Conservation (phyloP, 2,888 invertebrate species). For the Acleris emargana region DNA sequence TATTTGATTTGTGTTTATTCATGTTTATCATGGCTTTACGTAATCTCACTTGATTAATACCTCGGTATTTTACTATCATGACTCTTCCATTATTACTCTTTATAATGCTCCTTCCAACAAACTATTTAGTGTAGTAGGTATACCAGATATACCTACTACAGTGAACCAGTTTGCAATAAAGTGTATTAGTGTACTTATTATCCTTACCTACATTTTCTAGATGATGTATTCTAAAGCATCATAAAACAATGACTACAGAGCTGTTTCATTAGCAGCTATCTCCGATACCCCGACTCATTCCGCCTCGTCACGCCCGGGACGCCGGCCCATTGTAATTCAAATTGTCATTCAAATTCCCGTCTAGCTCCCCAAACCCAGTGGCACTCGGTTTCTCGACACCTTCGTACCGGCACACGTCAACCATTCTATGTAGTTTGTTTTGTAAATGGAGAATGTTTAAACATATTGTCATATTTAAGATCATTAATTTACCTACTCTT, state of each 20-base stretch:
- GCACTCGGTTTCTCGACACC: slow-evolving; percentile 77
- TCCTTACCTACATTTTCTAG: too few relatives aligned
- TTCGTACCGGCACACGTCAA: slow-evolving; percentile 48
- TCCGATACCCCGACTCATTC: slow-evolving; percentile 56
- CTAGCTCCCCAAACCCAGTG: slow-evolving; percentile 67
- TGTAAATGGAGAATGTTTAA: slow-evolving; percentile 17
- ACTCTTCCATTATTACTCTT: too few relatives aligned
- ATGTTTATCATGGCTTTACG: slow-evolving; percentile 33
- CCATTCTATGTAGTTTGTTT: slow-evolving; percentile 29
- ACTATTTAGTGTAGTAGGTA: too few relatives aligned
- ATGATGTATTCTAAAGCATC: too few relatives aligned
- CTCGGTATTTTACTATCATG: too few relatives aligned
- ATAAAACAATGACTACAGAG: too few relatives aligned
- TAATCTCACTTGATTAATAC: too few relatives aligned
- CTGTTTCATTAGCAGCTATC: slow-evolving; percentile 54
- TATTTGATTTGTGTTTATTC: slow-evolving; percentile 24
- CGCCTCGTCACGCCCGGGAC: slow-evolving; percentile 73
- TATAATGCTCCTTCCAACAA: too few relatives aligned
- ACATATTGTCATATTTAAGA: neutral
- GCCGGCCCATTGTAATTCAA: slow-evolving; percentile 76
- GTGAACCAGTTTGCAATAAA: too few relatives aligned
- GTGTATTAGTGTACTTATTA: too few relatives aligned
- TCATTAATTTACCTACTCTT: neutral
- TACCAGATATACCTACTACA: too few relatives aligned
- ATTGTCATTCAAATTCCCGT: slow-evolving; percentile 75